Evolutionary conservation across 2,113 vertebrate genomes (phyloP), one percentile per base, ranked within the genome.

Genomic region (Leucopsar rothschildi): DNA sequence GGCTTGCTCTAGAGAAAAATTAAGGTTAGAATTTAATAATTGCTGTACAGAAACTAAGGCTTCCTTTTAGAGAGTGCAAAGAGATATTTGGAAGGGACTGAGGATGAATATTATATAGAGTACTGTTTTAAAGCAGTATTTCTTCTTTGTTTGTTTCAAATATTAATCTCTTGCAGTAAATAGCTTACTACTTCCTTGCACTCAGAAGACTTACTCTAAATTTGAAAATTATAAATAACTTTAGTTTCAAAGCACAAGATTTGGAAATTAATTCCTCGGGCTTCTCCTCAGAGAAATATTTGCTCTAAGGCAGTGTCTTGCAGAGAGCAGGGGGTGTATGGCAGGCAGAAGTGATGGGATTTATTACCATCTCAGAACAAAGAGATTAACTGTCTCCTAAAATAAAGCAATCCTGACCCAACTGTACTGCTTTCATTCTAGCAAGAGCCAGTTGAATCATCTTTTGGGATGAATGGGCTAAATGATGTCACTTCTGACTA

Each of bases 381-480:
- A 92, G 40, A 73, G 52, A 66, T 93, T 33, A 93, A 76, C 35
- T 56, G 35, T 93, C 45, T 92, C 60, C 70, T 93, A 55, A 95
- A 94, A 92, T 88, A 89, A 86, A 72, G 72, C 55, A 82, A 53
- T 78, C n/a, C 81, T 97, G 88, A 97, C 85, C 66, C 69, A 88
- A n/a, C 52, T 93, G 57, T 89, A 75, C 76, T 88, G 76, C 95
- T 98, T 97, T 94, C 95, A 96, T 97, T 97, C 95, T 97, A 98
- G 98, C 98, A 98, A 98, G 98, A 98, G 95, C 98, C 98, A 96
- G 97, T 98, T 92, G 98, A 98, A 95, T 98, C 98, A 92, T 98
- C 97, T 92, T 96, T 98, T 94, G 97, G 97, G 87, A 97, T 98
- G 96, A 98, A 98, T 95, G 98, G 98, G 91, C 93, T 97, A 95